Percentiles rank a stretch among this genome's conserved stretches.
These are phyloP conservation scores for Uloborus diversus DNA, from an alignment of 1,140 invertebrate genomes.

Conservation along the genomic window DNA sequence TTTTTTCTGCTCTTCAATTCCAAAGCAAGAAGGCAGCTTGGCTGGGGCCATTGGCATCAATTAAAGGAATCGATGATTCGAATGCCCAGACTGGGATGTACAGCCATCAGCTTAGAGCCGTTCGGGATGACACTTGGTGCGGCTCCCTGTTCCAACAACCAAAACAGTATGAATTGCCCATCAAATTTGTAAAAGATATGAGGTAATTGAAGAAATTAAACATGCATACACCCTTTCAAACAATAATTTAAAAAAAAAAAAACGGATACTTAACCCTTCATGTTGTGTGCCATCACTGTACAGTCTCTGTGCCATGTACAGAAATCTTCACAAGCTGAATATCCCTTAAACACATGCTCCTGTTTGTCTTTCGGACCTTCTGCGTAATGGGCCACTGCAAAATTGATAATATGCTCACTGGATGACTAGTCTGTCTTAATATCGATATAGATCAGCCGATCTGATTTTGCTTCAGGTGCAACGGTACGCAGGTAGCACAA, in stretches of 20 bases:
- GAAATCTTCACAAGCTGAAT: not conserved
- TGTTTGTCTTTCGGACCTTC: no score
- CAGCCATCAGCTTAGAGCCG: not conserved
- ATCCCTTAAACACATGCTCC: not conserved
- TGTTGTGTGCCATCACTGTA: not conserved
- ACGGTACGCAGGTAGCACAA: not conserved
- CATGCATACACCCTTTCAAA: not conserved
- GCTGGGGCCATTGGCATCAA: not conserved
- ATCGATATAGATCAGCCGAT: not conserved
- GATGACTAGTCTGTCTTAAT: not conserved
- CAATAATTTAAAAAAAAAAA: no score
- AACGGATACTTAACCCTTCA: not conserved
- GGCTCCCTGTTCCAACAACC: not conserved
- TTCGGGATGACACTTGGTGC: not conserved
- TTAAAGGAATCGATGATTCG: not conserved
- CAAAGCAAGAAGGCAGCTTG: not conserved
- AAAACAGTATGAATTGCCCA: not conserved
- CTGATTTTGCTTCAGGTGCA: not conserved
- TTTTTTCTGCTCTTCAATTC: no score
- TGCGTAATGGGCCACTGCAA: not conserved
- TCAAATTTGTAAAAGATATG: not conserved
- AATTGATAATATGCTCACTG: not conserved
- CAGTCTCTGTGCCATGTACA: not conserved
- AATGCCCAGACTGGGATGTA: not conserved
- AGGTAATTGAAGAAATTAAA: not conserved